A percentile compares a stretch with the other conserved stretches of the same genome.
Evolutionary conservation across 2,888 invertebrate genomes (phyloP).

Genomic region (Formica aserva): DNA sequence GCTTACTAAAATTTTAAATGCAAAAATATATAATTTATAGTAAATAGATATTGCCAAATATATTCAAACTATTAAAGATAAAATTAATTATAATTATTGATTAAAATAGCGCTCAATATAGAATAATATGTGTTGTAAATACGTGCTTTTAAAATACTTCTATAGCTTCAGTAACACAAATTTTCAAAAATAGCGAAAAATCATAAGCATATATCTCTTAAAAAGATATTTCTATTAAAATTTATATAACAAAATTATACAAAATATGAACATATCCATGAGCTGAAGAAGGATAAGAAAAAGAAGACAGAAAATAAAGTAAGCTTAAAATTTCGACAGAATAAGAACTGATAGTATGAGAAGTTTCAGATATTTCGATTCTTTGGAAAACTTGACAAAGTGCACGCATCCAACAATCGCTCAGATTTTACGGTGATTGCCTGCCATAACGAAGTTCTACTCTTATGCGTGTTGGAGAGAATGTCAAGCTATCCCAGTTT

Average conservation of each 20-base stretch:
- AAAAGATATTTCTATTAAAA: not conserved
- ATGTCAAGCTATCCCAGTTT: slow-evolving; percentile 50
- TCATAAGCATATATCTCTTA: not conserved
- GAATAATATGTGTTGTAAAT: not conserved
- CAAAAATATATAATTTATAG: not conserved
- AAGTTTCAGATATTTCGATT: slow-evolving; percentile 29
- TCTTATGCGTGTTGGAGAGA: slow-evolving; percentile 48
- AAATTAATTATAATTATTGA: slow-evolving; percentile 6
- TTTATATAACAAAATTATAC: not conserved
- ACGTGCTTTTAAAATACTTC: not conserved
- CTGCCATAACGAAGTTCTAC: slow-evolving; percentile 75
- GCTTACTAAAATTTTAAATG: not conserved
- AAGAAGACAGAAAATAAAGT: not conserved
- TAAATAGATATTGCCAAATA: not conserved
- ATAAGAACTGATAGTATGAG: slow-evolving; percentile 45
- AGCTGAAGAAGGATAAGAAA: not conserved
- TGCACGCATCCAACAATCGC: slow-evolving; percentile 53
- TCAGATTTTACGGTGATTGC: slow-evolving; percentile 76
- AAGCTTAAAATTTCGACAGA: not conserved
- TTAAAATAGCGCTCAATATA: not conserved
- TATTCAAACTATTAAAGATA: not conserved
- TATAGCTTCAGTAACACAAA: not conserved
- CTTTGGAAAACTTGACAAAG: slow-evolving; percentile 44
- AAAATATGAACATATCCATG: not conserved
- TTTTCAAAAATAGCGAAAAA: not conserved